Evolutionary conservation across 2,888 invertebrate species (phyloP), one percentile per base, ranked within the genome.

Genomic region (Falcaria lacertinaria): DNA sequence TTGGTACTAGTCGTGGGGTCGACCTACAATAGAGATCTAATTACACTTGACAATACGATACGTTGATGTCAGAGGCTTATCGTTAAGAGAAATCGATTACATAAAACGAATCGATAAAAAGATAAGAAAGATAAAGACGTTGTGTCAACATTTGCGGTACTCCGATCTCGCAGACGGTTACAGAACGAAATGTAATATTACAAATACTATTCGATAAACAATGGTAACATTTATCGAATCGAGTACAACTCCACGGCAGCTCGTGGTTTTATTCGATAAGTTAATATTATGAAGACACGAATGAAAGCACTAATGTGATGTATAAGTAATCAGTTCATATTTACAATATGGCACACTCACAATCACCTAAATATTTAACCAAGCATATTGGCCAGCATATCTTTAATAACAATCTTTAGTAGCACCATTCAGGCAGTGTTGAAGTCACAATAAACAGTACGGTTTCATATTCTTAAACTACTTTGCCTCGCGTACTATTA

Each of bases 221-320:
- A 28, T 11, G 28, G 11, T 28, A 22, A 22, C 22, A 22, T 22
- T 22, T 22, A 28, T 28, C 7, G 7, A 28, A 7, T 28, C 7
- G 28, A 11, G 28, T 11, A 28, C 28, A 8, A 11, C 1, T 28
- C 2, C 11, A 28, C 11, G 28, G 11, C 11, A 28, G 28, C 25
- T 7, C 5, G 35, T n/a, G n/a, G 6, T n/a, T 15, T 11, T 14
- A 35, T 13, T 35, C 17, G 19, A 19, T 35, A 35, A 19, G 13
- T 19, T 8, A 35, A 19, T 17, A 36, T 14, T 37, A 37, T 25
- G 13, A 22, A 15, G n/a, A 36, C 19, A 15, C 4, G 25, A 5
- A 15, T 19, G 8, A 5, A 22, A 49, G 44, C 33, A 48, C 44
- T 42, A 53, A 49, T 66, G 68, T 72, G 69, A 72, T 71, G 69